These are phyloP conservation scores for Chymomyza caudatula DNA, from an alignment of 2,888 invertebrate species.

Conservation along the genomic window DNA sequence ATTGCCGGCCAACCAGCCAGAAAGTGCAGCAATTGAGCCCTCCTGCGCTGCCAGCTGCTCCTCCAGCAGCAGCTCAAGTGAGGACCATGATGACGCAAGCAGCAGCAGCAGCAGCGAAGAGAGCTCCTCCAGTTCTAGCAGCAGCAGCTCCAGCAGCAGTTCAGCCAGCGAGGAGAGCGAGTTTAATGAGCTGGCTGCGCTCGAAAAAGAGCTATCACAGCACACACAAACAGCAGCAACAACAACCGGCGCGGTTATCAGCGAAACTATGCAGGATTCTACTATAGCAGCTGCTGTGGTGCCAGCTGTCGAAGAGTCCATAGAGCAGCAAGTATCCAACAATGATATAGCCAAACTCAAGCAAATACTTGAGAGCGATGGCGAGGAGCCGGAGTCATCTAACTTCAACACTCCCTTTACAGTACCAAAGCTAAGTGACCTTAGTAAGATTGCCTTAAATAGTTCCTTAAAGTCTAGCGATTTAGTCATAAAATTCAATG, in stretches of 20 bases:
- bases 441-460: conserved; percentile 78
- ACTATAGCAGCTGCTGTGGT: neutral
- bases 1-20: conserved; percentile 7
- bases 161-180: conserved; percentile 51
- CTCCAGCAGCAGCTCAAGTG: conserved; percentile 38
- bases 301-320: neutral
- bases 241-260: conserved; percentile 3
- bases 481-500: conserved; percentile 46
- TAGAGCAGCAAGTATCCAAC: conserved; percentile 30
- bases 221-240: conserved; percentile 16
- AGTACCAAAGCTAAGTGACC: conserved; percentile 79
- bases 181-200: conserved; percentile 67
- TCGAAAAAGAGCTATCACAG: conserved; percentile 70
- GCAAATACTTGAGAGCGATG: conserved; percentile 70
- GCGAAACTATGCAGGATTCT: neutral
- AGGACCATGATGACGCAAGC: conserved; percentile 31
- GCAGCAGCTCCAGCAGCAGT: conserved; percentile 10
- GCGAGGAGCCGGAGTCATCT: conserved; percentile 38
- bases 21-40: neutral
- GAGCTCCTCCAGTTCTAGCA: conserved; percentile 4
- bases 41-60: neutral
- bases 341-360: conserved; percentile 72
- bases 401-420: conserved; percentile 6
- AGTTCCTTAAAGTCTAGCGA: conserved; percentile 72
- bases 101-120: conserved; percentile 13